A percentile compares a stretch with the other conserved stretches of the same genome.
Evolutionary conservation across 2,113 vertebrate genomes (phyloP).

Genomic region (Enhydra lutris): DNA sequence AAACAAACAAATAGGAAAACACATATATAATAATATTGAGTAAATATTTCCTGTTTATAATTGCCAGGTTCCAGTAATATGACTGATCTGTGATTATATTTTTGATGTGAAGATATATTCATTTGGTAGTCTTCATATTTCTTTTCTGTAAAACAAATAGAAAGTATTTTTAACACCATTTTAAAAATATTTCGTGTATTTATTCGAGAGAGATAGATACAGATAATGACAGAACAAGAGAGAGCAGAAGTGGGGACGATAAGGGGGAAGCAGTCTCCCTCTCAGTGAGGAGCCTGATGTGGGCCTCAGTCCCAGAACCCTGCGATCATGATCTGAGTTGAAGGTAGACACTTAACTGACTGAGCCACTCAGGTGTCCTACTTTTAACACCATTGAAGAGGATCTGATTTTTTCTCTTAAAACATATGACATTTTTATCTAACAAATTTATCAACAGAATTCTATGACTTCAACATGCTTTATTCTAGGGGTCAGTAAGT

Average conservation of each 20-base stretch:
- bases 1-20: not conserved
- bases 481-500: not conserved
- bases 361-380: not conserved
- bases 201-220: too few relatives aligned
- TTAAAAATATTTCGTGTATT: too few relatives aligned
- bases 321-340: too few relatives aligned
- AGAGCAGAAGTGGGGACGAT: too few relatives aligned
- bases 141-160: not conserved
- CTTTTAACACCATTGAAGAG: not conserved
- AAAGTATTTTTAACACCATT: not conserved
- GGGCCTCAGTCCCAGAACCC: too few relatives aligned
- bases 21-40: not conserved
- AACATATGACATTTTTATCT: not conserved
- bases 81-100: not conserved
- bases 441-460: not conserved
- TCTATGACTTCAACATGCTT: not conserved
- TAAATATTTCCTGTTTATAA: not conserved
- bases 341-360: too few relatives aligned
- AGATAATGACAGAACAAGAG: too few relatives aligned
- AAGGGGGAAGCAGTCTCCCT: too few relatives aligned
- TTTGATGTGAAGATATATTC: not conserved
- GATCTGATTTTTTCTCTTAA: not conserved
- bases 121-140: not conserved
- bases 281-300: too few relatives aligned
- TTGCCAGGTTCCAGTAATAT: not conserved